Evolutionary conservation across 2,797 vertebrate genomes (phyloP).

Genomic region (Rhynchotus rufescens): DNA sequence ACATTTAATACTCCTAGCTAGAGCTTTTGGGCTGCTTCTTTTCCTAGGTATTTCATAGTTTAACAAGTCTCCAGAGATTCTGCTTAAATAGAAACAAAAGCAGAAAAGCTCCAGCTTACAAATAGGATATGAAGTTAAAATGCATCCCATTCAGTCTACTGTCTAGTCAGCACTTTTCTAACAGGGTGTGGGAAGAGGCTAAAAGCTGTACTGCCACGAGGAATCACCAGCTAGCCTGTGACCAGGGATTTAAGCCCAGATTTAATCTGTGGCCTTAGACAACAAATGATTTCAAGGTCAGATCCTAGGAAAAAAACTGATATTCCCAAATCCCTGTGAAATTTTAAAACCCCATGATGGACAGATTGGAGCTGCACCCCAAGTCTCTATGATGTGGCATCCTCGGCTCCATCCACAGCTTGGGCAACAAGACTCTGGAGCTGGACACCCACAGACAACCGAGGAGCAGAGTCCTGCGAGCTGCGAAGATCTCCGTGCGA

Average conservation of each 20-base stretch:
- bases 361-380: background rate
- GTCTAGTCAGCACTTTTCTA: background rate
- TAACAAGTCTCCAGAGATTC: slow-evolving; percentile 45
- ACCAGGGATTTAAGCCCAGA: background rate
- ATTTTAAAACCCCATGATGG: background rate
- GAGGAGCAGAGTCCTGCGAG: fast-evolving
- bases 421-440: background rate
- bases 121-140: background rate
- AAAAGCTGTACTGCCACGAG: background rate
- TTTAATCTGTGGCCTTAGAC: background rate
- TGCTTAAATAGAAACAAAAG: slow-evolving; percentile 43
- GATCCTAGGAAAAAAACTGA: background rate
- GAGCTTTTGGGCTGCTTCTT: slow-evolving; percentile 20
- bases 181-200: background rate
- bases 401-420: background rate
- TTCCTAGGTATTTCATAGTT: slow-evolving; percentile 24
- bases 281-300: background rate
- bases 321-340: background rate
- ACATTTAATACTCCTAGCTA: background rate
- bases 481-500: background rate
- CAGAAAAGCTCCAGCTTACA: slow-evolving; percentile 5
- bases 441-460: background rate
- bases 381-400: background rate
- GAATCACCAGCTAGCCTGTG: background rate
- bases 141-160: background rate